Base-by-base conservation (phyloP, 1,140 invertebrate genomes). In the Saccostrea echinata region DNA sequence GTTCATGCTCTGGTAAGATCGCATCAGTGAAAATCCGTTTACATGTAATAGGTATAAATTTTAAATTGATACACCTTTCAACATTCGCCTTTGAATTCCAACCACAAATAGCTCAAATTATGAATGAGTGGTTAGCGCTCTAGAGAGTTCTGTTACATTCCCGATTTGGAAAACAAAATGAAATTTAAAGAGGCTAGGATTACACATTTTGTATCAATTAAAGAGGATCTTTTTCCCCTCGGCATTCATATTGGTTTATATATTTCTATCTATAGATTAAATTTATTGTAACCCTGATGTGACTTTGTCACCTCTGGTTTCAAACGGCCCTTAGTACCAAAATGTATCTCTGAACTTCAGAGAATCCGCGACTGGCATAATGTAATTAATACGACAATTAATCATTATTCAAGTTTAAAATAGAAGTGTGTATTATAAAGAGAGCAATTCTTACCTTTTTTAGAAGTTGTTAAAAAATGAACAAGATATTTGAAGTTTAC, bases 341-440 rank as follows among this genome's bases (percentile, higher is more conserved):
- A 33, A 9, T 33, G 68, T 76, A 9, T 30, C 24, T 30, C 16
- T 76, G 68, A 76, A 16, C 27, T 13, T 16, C 13, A 33, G 68
- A 76, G 30, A 3, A 16, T 76, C 9, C 24, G 16, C 24, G 68
- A 30, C 68, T 76, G 68, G 68, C 27, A 33, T 76, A 16, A 33
- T 76, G 68, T 76, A 76, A 76, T 76, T 30, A 33, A 76, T 16
- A 30, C 27, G 68, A 13, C 68, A 30, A 76, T 76, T 30, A 76
- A 76, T 76, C 68, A 76, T 76, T 76, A 30, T 30, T 35, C 30
- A 30, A 76, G 30, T 30, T 76, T 30, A 30, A 76, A 76, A 76
- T 76, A 76, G 68, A 76, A 24, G 16, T 16, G 13, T 27, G 27
- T 71, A 16, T 33, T 76, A 30, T 76, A 30, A 76, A 33, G 12